Evolutionary conservation across 2,797 vertebrate species (phyloP), one percentile per base, ranked within the genome.

Genomic region (Scolopax bukidnonensis): DNA sequence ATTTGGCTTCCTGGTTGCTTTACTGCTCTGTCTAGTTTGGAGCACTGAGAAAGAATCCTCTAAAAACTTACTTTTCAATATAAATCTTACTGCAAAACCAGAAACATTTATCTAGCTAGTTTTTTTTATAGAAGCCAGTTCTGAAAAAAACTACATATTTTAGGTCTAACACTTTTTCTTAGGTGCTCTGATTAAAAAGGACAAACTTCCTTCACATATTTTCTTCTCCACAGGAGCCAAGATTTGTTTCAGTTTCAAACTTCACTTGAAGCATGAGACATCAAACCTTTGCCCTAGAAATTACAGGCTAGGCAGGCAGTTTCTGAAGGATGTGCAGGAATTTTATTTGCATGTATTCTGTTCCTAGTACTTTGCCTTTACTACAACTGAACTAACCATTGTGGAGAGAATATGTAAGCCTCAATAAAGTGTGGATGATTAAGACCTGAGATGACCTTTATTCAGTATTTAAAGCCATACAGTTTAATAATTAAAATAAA

Each of bases 231-330:
- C 89, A 61, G 91, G 95, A 95, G 75, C 25, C 91, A 60, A 63
- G 69, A 70, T 92, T 95, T 87, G 87, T 92, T 96, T 95, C 28
- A 30, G 75, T 88, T 92, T 95, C 93, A 92, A 90, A 93, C 82
- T 93, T 84, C 64, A 77, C 77, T 95, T 85, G 90, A 96, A 92
- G 59, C 84, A 83, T 75, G 69, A 81, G 90, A 88, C 38, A 89
- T 78, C 71, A 93, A 95, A 91, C 87, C 92, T 96, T 93, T 91
- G 86, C 85, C 79, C 93, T 90, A 56, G 87, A 94, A 95, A 96
- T 93, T 90, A 90, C 84, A 87, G 90, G 73, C 86, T 74, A 54
- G 43, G 64, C 71, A 83, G 56, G 16, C 43, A 78, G 36, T 65
- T 94, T 86, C 86, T 95, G 74, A 95, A 93, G 84, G 59, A 94